Base-by-base conservation (phyloP, 2,888 invertebrate species). In the Orchesellides sinensis region DNA sequence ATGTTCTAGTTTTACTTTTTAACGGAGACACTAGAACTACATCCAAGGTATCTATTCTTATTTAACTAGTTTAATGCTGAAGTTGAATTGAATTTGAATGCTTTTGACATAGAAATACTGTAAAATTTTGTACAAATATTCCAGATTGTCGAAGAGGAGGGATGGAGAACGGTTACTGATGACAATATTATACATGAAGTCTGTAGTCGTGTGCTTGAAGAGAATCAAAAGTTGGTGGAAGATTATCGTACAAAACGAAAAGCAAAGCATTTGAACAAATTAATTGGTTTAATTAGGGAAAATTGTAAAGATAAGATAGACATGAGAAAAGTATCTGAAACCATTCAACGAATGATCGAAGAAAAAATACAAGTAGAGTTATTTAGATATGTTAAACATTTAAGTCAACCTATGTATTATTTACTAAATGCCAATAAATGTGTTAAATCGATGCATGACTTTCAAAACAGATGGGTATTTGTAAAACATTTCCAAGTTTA, bases 131-230 rank as follows among this genome's bases (percentile, higher is more conserved):
- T 32, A 6, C 10, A 10, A 32, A 6, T 32, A 32, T 90, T 82
- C 88, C 86, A 90, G 91, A 92, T 96, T 79, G 92, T 95, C 0
- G 89, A 92, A 86, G 91, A 92, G 56, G 93, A 93, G 87, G 92
- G 93, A 83, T 94, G 94, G 93, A 90, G 89, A 8, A 92, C 94
- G 89, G 93, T 95, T 83, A 92, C 90, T 52, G 93, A 95, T 89
- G 90, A 91, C 83, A 89, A 90, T 6, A 91, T 92, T 89, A 92
- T 96, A 83, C 91, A 90, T 69, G 90, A 91, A 85, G 89, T 93
- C 52, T 96, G 96, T 89, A 87, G 90, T 68, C 90, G 92, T 87
- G 91, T 94, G 0, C 90, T 96, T 32, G 89, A 92, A 14, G 92
- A 93, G 83, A 94, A 95, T 90, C 91, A 93, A 12, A 93, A 94